These are phyloP conservation scores for Osedax fenrisi DNA, from an alignment of 2,888 invertebrate genomes.

Conservation along the genomic window DNA sequence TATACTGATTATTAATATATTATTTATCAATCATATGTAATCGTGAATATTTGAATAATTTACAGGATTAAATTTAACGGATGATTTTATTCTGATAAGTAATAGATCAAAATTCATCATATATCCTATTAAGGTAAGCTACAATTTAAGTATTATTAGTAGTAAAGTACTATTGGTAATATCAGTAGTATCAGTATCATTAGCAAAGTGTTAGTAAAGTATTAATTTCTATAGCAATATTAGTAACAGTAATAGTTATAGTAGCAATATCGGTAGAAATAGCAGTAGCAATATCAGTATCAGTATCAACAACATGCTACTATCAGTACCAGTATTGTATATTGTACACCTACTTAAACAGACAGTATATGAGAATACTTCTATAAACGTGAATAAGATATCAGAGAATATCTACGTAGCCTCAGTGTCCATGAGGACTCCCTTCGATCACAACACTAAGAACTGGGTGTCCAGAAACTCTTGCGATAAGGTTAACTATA, in stretches of 20 bases:
- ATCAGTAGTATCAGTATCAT: background rate
- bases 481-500: constrained; percentile 22
- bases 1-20: no score
- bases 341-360: no score
- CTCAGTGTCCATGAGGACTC: constrained; percentile 40
- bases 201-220: background rate
- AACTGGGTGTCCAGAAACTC: constrained; percentile 17
- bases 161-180: no score
- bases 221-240: background rate
- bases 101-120: background rate
- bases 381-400: constrained; percentile 33
- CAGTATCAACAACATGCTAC: no score
- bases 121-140: background rate
- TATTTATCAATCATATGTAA: no score
- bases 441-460: constrained; percentile 37
- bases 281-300: background rate
- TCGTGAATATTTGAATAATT: no score
- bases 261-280: background rate
- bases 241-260: background rate
- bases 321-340: no score
- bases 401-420: constrained; percentile 36
- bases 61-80: background rate
- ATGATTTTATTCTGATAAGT: background rate
- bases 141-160: no score
- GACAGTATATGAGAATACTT: constrained; percentile 30